Base-by-base conservation (phyloP, 2,113 vertebrate genomes). In the Raja brachyura region DNA sequence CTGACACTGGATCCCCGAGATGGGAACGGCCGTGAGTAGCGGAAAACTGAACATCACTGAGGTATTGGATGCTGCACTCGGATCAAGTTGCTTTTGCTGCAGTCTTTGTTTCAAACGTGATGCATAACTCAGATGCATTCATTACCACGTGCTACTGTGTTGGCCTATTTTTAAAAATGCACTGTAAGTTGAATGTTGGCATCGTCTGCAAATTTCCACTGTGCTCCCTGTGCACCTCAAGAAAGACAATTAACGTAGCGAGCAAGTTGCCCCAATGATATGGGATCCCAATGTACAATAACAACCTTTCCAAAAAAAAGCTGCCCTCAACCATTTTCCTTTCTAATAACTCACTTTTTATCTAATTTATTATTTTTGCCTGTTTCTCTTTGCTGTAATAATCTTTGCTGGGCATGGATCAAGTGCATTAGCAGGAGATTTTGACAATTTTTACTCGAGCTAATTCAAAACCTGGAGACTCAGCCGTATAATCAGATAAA, bases 401-500 rank as follows among this genome's bases (percentile, higher is more conserved):
- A 63, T 88, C 83, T 86, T 25, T 86, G 28, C 28, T 66, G 83
- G n/a, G n/a, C 75, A 63, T 63, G 59, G 59, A 66, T 14, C 61
- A 63, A 88, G 5, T 63, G 61, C 13, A 88, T 63, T 88, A 18
- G 14, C 5, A 33, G 4, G 28, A 88, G n/a, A 1, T 18, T 63
- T 66, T 88, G 61, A 18, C 59, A 88, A 66, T 63, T 88, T 63
- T 14, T 66, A 88, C 16, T 39, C 10, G 16, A 25, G 8, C 16
- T 20, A 6, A 39, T 25, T 54, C 83, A 76, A 61, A 28, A n/a
- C 59, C 25, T 6, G 10, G 83, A 63, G 59, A 66, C 59, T 63
- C 14, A 16, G 13, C 56, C 16, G 59, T 63, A 96, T 95, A 95
- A 96, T 96, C 96, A 97, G 97, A 98, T 98, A 98, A 98, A 97